Conservation (phyloP, 2,888 invertebrate genomes). For the Gerris lacustris region DNA sequence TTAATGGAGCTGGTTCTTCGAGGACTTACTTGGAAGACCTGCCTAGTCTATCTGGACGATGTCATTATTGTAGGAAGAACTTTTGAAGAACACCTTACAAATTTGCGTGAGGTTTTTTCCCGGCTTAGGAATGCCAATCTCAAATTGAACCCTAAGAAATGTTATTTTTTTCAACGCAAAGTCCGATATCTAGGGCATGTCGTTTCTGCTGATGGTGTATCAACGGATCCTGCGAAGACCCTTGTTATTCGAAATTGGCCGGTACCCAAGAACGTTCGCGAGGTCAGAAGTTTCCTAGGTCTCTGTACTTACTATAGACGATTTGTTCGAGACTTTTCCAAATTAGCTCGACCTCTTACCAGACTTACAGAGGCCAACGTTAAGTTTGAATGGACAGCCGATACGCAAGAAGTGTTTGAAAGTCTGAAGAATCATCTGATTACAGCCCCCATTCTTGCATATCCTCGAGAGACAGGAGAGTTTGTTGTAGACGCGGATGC, state of each 20-base stretch:
- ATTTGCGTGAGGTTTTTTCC: constrained; percentile 24
- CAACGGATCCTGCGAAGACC: constrained; percentile 25
- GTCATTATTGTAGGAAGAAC: background rate
- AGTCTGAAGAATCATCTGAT: background rate
- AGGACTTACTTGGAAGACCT: background rate
- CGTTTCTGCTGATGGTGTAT: constrained; percentile 23
- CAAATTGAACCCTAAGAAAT: constrained; percentile 24
- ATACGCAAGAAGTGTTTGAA: background rate
- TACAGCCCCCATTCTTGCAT: background rate
- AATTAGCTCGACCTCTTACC: background rate
- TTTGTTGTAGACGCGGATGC: constrained; percentile 13
- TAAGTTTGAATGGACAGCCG: constrained; percentile 7
- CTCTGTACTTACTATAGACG: no score
- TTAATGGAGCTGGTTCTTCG: background rate
- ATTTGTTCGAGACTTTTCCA: constrained; percentile 20
- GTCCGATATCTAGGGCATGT: constrained; percentile 26
- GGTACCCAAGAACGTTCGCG: constrained; percentile 21
- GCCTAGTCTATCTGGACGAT: constrained; percentile 4
- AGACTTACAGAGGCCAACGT: constrained; percentile 5
- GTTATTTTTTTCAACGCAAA: constrained; percentile 17
- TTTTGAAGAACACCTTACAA: no score
- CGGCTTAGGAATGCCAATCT: constrained; percentile 26
- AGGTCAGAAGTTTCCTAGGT: constrained; percentile 28
- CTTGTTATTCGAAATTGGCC: constrained; percentile 26
- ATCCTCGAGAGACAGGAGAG: background rate